Percentiles rank a stretch among this genome's conserved stretches.
phyloP scores from a whole-genome alignment of 53 echinoderm and acorn worm genomes.

The Echinometra lucunter region DNA sequence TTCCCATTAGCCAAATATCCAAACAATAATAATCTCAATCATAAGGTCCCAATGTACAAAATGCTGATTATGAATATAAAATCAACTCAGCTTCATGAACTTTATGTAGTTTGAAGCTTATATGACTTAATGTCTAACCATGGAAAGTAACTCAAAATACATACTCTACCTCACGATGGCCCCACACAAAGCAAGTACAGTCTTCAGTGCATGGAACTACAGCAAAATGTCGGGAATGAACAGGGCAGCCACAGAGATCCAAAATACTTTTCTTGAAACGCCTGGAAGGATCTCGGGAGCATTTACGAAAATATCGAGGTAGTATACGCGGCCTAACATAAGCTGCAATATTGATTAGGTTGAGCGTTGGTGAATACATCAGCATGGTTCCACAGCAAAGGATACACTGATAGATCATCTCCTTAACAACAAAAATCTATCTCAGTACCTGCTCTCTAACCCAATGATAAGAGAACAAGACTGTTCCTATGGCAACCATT shows the following conservation, averaged over 20 bases:
- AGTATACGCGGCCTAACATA: conserved; percentile 44
- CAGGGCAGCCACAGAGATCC: neutral
- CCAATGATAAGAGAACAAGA: conserved; percentile 22
- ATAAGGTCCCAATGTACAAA: no score
- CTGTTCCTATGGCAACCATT: conserved; percentile 56
- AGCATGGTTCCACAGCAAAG: conserved; percentile 26
- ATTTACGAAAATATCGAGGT: conserved; percentile 26
- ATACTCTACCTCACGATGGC: conserved; percentile 38
- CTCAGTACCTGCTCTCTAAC: conserved; percentile 36
- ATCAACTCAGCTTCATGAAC: neutral
- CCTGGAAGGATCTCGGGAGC: conserved; percentile 43
- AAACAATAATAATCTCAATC: no score
- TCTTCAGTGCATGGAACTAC: conserved; percentile 10
- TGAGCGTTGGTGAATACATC: conserved; percentile 30
- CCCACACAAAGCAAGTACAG: conserved; percentile 5
- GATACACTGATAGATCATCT: neutral
- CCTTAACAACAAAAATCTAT: conserved; percentile 1
- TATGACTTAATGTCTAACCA: neutral
- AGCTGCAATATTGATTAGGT: conserved; percentile 67
- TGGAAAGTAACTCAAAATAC: neutral
- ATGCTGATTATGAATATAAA: neutral
- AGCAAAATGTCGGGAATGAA: neutral
- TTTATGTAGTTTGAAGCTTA: neutral
- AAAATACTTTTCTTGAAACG: neutral
- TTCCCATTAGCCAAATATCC: no score